These are phyloP conservation scores for Parascotia fuliginaria DNA, from an alignment of 2,888 invertebrate species.

Conservation along the genomic window DNA sequence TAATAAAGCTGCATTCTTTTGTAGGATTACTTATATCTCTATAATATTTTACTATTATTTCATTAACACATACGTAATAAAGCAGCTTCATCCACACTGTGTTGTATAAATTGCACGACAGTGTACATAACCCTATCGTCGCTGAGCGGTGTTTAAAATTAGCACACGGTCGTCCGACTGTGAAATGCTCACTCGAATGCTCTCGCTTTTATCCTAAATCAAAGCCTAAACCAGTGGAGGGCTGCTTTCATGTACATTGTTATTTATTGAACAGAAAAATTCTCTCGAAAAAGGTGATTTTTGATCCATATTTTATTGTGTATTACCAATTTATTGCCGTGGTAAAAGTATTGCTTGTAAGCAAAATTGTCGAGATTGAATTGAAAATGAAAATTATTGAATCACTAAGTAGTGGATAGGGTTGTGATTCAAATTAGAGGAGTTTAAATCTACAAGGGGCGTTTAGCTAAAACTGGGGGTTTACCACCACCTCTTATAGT, in stretches of 20 bases:
- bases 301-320: slow-evolving; percentile 3
- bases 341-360: no score
- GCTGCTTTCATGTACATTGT: slow-evolving; percentile 38
- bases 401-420: no score
- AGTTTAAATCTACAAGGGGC: no score
- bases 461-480: no score
- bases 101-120: slow-evolving; percentile 25
- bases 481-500: no score
- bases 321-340: no score
- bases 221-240: slow-evolving; percentile 43
- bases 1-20: no score
- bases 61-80: background rate
- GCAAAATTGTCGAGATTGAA: no score
- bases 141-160: slow-evolving; percentile 55
- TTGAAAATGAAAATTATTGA: no score
- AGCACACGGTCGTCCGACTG: slow-evolving; percentile 56
- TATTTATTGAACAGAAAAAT: slow-evolving; percentile 29
- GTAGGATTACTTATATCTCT: no score
- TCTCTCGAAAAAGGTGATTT: slow-evolving; percentile 13
- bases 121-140: slow-evolving; percentile 29
- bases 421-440: no score
- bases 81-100: slow-evolving; percentile 2
- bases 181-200: slow-evolving; percentile 48
- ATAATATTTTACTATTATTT: background rate
- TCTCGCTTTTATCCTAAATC: slow-evolving; percentile 66